Evolutionary conservation across 2,113 vertebrate genomes (phyloP), one percentile per base, ranked within the genome.

Genomic region (Nettapus auritus): DNA sequence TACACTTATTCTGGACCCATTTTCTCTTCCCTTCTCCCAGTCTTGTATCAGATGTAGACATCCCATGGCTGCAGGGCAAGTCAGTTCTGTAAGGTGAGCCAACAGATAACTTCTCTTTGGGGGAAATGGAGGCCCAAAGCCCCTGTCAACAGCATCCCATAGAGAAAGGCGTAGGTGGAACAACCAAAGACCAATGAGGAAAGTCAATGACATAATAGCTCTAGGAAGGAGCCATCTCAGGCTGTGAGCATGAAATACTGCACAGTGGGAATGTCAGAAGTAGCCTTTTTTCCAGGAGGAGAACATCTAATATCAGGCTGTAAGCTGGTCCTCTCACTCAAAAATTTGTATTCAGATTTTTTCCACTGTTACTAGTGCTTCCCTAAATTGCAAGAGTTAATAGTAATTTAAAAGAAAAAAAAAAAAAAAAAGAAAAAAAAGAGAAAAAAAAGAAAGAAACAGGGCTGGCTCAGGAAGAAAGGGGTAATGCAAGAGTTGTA

Each of bases 201-300:
- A 18, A 29, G 14, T 0, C 0, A 38, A 18, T 17, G 36, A 22
- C 38, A 44, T 19, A 52, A 13, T 11, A 70, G 38, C 11, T 44
- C 17, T 33, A 53, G 40, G 29, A 85, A 4, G 0, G 5, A 89
- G 34, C 7, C 4, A 23, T 11, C 20, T 48, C 4, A 0, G 13
- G 28, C 25, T 21, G 0, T 0, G 0, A 70, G 36, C 36, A 55
- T 38, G 52, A 89, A 84, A 78, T 3, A 9, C 1, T 34, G 8
- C 28, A 34, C 56, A 55, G 23, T 19, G 3, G 11, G 29, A 71
- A 33, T 10, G 52, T 68, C 31, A 40, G 53, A 75, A 78, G 36
- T 40, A 78, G 5, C 4, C 4, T 9, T 6, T 11, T 75, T 76
- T 73, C 31, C 33, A 70, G 29, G 13, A 67, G 3, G 0, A 2